phyloP scores from a whole-genome alignment of 2,888 invertebrate species.

The Antitype chi region DNA sequence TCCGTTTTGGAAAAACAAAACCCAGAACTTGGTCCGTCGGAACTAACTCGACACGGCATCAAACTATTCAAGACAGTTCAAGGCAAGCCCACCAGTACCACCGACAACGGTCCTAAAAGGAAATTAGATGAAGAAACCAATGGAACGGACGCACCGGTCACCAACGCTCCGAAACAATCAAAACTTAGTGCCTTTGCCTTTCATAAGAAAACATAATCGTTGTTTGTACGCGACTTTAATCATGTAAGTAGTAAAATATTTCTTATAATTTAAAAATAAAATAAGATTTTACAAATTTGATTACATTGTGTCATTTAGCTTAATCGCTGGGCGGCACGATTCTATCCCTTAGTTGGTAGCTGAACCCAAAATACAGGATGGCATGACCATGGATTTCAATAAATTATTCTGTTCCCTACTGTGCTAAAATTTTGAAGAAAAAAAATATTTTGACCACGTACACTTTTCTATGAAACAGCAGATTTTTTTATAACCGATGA shows the following conservation, averaged over 20 bases:
- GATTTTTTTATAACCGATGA: background rate
- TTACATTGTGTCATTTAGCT: background rate
- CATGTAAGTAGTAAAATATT: constrained; percentile 39
- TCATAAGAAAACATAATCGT: constrained; percentile 77
- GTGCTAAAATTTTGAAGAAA: too few species aligned
- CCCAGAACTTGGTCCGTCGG: constrained; percentile 88
- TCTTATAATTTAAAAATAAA: constrained; percentile 54
- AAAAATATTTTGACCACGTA: background rate
- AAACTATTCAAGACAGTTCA: constrained; percentile 87
- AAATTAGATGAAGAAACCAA: constrained; percentile 81
- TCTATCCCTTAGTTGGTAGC: background rate
- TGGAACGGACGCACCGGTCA: constrained; percentile 70
- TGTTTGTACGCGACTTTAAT: constrained; percentile 24
- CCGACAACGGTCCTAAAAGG: constrained; percentile 79
- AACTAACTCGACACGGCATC: constrained; percentile 90
- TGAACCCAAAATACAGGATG: background rate
- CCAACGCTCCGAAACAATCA: constrained; percentile 85
- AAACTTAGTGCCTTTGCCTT: constrained; percentile 88
- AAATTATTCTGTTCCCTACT: background rate
- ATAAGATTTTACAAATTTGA: constrained; percentile 1
- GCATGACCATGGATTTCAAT: background rate
- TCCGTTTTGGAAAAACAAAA: constrained; percentile 89
- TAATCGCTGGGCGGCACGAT: background rate
- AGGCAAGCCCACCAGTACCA: constrained; percentile 61
- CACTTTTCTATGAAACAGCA: background rate